Base-by-base conservation (phyloP, 2,113 vertebrate species). In the Ochotona curzoniae region DNA sequence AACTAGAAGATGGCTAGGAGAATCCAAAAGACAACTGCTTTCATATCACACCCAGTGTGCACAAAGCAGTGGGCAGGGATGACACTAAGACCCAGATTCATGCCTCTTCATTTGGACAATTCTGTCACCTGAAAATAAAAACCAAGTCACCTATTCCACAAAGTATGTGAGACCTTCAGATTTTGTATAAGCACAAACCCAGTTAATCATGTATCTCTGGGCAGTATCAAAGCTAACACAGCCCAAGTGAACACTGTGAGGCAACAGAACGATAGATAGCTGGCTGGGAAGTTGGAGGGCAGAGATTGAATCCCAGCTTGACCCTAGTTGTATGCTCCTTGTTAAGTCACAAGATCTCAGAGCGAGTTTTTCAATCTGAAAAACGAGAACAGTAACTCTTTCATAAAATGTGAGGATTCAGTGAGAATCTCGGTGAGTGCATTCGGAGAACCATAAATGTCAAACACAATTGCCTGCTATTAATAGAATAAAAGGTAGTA, bases 351-450 rank as follows among this genome's bases (percentile, higher is more conserved):
- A n/a, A 23, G 73, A 81, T 38, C 61, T 47, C 0, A 5, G 60
- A 74, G n/a, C n/a, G 26, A 38, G 64, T 75, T 81, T 92, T 87
- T 88, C 61, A 51, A 64, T 17, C 69, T 84, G 78, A 91, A 90
- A 93, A 7, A 23, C 17, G 18, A 83, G 69, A 81, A 78, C 2
- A 82, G 32, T 21, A 32, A 20, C 63, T 84, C 87, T 90, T 91
- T 90, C 73, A 81, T 66, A 70, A 71, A 54, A 2, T 32, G 44
- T 60, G 84, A 81, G 61, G 47, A 96, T 84, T 73, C 78, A 89
- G 80, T 44, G 47, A 70, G 63, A 90, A 87, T 2, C 6, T 28
- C 2, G 17, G 76, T 49, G 26, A 89, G 8, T 47, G 35, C 54
- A 25, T 28, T 87, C 63, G 70, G 18, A 30, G 23, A 84, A 47